Conservation (phyloP, 2,113 vertebrate species). For the Mola mola region DNA sequence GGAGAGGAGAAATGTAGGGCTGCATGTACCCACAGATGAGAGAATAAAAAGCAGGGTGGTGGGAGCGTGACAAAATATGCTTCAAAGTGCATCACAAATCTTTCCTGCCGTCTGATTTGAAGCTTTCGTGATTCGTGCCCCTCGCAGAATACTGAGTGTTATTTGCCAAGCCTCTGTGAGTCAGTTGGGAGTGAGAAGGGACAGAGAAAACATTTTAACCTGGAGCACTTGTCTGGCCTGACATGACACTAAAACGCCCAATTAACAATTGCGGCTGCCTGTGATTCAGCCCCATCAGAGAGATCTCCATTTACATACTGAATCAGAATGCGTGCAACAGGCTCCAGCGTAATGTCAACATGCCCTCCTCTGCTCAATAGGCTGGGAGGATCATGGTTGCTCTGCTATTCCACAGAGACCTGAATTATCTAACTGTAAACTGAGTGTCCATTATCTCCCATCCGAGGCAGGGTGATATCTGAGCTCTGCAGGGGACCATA, state of each 20-base stretch:
- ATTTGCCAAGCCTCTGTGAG: slow-evolving; percentile 28
- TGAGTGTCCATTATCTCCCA: not conserved
- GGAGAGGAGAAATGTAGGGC: slow-evolving; percentile 17
- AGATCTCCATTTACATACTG: slow-evolving; percentile 37
- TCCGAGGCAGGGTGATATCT: slow-evolving; percentile 24
- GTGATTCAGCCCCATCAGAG: slow-evolving; percentile 53
- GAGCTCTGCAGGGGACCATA: slow-evolving; percentile 24
- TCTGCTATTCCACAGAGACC: not conserved
- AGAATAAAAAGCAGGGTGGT: slow-evolving; percentile 25
- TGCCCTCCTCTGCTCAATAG: slow-evolving; percentile 10
- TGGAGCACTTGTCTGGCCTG: slow-evolving; percentile 48
- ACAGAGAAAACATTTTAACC: slow-evolving; percentile 59
- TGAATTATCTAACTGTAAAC: slow-evolving; percentile 4
- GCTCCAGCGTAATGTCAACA: slow-evolving; percentile 22
- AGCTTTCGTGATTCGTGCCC: slow-evolving; percentile 27
- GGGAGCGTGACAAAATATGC: slow-evolving; percentile 43
- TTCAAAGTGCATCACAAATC: slow-evolving; percentile 44
- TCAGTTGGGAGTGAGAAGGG: slow-evolving; percentile 12
- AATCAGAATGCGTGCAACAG: slow-evolving; percentile 63
- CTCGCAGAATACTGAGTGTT: slow-evolving; percentile 24
- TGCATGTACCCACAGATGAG: slow-evolving; percentile 31
- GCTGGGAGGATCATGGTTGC: not conserved
- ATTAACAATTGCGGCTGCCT: slow-evolving; percentile 66
- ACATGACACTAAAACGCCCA: slow-evolving; percentile 68
- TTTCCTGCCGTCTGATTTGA: slow-evolving; percentile 35